These are phyloP conservation scores for Hippopotamyrus pictus DNA, from an alignment of 2,797 vertebrate species.

Conservation along the genomic window DNA sequence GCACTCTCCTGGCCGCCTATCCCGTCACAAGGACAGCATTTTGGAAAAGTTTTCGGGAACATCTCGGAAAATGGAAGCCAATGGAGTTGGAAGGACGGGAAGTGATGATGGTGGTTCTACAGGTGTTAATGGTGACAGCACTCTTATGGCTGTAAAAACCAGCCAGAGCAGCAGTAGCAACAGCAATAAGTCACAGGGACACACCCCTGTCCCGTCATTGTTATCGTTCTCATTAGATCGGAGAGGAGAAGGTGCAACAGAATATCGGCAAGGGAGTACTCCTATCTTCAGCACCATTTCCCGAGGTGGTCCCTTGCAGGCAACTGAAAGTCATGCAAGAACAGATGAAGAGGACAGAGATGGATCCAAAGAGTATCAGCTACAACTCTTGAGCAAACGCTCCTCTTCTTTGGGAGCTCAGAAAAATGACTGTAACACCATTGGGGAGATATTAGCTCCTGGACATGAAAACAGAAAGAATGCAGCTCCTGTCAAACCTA, in stretches of 20 bases:
- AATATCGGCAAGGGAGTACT: constrained; percentile 49
- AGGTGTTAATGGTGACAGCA: constrained; percentile 21
- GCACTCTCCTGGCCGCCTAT: constrained; percentile 66
- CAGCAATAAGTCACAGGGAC: constrained; percentile 53
- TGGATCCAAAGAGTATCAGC: constrained; percentile 48
- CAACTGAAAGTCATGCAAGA: constrained; percentile 52
- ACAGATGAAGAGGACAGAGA: constrained; percentile 55
- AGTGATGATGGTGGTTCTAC: constrained; percentile 45
- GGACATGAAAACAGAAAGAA: constrained; percentile 57
- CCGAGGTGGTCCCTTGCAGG: constrained; percentile 51
- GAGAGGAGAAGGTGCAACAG: constrained; percentile 51
- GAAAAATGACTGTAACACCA: constrained; percentile 60
- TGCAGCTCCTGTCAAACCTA: constrained; percentile 58
- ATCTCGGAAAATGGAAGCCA: constrained; percentile 56
- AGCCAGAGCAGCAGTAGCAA: constrained; percentile 38
- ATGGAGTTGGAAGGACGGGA: constrained; percentile 51
- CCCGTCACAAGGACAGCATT: constrained; percentile 63
- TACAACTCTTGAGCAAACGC: constrained; percentile 49
- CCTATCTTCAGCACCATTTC: constrained; percentile 53
- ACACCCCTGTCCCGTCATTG: constrained; percentile 48
- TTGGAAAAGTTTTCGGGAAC: constrained; percentile 50
- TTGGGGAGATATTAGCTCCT: constrained; percentile 44
- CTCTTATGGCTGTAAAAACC: constrained; percentile 7
- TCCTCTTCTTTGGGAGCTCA: constrained; percentile 40
- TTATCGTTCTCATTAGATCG: constrained; percentile 52